phyloP scores from a whole-genome alignment of 2,797 vertebrate genomes.

The Chaetophractus vellerosus region DNA sequence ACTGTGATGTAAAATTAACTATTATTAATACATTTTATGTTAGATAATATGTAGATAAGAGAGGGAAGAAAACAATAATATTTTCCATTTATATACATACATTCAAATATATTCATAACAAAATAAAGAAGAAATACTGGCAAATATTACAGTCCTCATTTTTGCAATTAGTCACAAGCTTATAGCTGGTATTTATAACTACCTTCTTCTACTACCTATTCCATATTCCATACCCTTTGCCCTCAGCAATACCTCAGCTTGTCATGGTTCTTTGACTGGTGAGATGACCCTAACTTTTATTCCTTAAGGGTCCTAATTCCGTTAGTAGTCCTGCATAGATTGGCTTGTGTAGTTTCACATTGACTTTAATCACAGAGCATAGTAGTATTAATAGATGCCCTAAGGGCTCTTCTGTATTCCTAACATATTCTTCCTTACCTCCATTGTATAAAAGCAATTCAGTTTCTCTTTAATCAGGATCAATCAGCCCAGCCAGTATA shows the following conservation, averaged over 20 bases:
- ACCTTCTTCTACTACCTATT: not conserved
- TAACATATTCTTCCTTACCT: not conserved
- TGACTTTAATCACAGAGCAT: not conserved
- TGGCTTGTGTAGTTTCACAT: not conserved
- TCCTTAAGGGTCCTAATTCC: not conserved
- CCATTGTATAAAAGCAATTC: not conserved
- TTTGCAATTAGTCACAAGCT: not conserved
- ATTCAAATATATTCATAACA: not conserved
- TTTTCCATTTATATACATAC: not conserved
- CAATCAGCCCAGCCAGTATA: too few relatives aligned
- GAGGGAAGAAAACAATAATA: not conserved
- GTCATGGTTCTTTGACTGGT: not conserved
- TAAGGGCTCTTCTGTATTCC: not conserved
- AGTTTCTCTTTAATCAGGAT: not conserved
- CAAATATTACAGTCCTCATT: not conserved
- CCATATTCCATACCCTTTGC: not conserved
- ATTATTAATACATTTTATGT: not conserved
- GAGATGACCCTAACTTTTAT: not conserved
- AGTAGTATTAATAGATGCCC: not conserved
- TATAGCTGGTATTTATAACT: not conserved
- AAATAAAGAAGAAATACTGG: not conserved
- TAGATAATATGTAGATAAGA: not conserved
- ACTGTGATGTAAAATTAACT: not conserved
- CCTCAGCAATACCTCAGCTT: not conserved
- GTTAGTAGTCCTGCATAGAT: not conserved